phyloP scores from a whole-genome alignment of 2,113 vertebrate genomes.

The Cyphomyrus discorhynchus region DNA sequence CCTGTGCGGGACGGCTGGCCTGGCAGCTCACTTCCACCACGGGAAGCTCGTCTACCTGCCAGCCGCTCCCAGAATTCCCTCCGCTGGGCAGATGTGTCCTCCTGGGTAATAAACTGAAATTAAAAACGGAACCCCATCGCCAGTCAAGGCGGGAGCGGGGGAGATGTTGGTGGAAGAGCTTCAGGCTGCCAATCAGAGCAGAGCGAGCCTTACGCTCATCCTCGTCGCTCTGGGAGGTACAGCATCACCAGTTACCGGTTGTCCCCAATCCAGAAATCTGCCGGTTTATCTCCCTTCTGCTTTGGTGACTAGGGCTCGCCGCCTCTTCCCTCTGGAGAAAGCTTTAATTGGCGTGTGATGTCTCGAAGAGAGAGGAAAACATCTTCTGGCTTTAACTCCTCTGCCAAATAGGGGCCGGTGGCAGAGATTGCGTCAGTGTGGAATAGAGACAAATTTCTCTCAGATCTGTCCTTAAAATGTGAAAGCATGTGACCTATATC shows the following conservation, averaged over 20 bases:
- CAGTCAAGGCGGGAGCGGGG: background rate
- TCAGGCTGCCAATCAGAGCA: background rate
- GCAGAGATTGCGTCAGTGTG: background rate
- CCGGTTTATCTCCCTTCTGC: constrained; percentile 47
- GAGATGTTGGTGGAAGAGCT: background rate
- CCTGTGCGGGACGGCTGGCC: background rate
- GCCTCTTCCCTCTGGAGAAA: constrained; percentile 38
- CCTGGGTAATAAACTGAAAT: constrained; percentile 1
- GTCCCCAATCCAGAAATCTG: constrained; percentile 47
- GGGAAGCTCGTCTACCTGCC: background rate
- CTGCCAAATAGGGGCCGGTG: background rate
- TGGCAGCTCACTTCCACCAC: background rate
- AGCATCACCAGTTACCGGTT: constrained; percentile 50
- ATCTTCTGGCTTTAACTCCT: constrained; percentile 21
- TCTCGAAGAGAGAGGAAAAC: constrained; percentile 39
- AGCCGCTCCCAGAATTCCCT: background rate
- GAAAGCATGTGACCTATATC: background rate
- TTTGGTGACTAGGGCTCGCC: constrained; percentile 39
- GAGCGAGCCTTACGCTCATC: constrained; percentile 36
- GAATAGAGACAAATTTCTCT: background rate
- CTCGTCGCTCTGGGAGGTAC: constrained; percentile 45
- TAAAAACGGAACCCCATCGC: background rate
- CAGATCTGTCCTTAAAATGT: background rate
- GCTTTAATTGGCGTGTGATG: constrained; percentile 39
- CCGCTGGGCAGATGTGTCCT: background rate